Percentiles rank a stretch among this genome's conserved stretches.
phyloP scores from a whole-genome alignment of 2,113 vertebrate genomes.

The Anseranas semipalmata region DNA sequence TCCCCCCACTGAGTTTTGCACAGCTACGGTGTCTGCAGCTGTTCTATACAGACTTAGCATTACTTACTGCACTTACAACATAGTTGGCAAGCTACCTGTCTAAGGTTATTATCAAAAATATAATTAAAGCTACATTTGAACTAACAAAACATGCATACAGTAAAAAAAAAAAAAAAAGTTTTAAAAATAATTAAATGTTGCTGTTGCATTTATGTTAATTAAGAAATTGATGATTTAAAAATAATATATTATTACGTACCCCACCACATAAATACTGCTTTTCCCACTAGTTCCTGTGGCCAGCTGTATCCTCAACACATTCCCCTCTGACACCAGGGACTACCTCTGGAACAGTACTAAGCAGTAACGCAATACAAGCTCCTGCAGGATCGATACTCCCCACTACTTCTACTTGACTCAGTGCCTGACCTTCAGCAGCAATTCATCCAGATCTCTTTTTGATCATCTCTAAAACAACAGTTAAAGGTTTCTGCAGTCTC shows the following conservation, averaged over 20 bases:
- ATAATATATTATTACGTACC: background rate
- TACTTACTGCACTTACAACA: background rate
- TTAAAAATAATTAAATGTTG: background rate
- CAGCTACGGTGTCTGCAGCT: background rate
- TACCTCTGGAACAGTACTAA: background rate
- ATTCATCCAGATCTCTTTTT: background rate
- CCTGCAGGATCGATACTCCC: background rate
- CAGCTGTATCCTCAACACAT: too few species aligned
- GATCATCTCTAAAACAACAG: background rate
- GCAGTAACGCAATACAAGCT: background rate
- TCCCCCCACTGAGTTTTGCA: background rate
- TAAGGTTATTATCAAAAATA: background rate
- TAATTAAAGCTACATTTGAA: background rate
- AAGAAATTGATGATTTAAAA: background rate
- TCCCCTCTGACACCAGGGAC: background rate
- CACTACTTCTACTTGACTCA: background rate
- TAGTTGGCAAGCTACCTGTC: background rate
- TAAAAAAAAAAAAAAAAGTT: background rate
- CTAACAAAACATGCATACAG: background rate
- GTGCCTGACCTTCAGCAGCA: background rate
- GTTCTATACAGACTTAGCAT: background rate
- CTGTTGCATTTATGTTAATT: background rate
- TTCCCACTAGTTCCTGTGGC: background rate
- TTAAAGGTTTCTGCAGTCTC: background rate
- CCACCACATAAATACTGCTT: too few species aligned